Evolutionary conservation across 2,113 vertebrate species (phyloP).

Genomic region (Micromys minutus): DNA sequence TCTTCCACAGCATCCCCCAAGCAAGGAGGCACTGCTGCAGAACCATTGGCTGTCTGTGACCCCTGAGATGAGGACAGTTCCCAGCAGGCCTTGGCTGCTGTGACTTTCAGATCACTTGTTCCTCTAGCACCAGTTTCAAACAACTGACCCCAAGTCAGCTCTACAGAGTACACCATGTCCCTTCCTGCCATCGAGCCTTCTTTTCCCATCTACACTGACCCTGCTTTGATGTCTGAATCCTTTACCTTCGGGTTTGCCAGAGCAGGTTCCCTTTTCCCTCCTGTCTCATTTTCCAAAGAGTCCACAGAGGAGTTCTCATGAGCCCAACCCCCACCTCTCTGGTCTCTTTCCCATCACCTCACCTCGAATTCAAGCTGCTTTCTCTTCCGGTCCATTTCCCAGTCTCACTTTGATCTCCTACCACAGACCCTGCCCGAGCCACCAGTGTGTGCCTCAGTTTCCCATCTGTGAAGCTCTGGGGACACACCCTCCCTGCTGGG

Average conservation of each 20-base stretch:
- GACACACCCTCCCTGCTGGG: background rate
- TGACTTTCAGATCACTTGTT: background rate
- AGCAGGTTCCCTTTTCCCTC: rapidly evolving
- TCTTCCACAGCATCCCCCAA: rapidly evolving
- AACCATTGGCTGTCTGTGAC: too few relatives aligned
- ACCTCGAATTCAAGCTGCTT: background rate
- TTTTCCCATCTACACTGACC: background rate
- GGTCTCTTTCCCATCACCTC: background rate
- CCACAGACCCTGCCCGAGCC: rapidly evolving
- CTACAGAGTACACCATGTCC: rapidly evolving
- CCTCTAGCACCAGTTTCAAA: too few relatives aligned
- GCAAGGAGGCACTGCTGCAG: rapidly evolving
- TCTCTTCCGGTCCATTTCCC: too few relatives aligned
- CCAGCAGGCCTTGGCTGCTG: background rate
- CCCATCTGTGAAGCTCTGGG: background rate
- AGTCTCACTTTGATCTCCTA: rapidly evolving
- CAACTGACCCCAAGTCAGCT: background rate
- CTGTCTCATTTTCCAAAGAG: rapidly evolving
- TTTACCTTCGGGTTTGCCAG: background rate
- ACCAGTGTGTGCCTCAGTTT: rapidly evolving
- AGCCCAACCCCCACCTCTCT: background rate
- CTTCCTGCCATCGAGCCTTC: background rate
- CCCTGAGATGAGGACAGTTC: background rate
- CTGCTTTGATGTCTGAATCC: background rate
- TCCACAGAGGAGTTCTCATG: background rate